phyloP scores from a whole-genome alignment of 1,140 invertebrate genomes.

The Cotesia chilonis region DNA sequence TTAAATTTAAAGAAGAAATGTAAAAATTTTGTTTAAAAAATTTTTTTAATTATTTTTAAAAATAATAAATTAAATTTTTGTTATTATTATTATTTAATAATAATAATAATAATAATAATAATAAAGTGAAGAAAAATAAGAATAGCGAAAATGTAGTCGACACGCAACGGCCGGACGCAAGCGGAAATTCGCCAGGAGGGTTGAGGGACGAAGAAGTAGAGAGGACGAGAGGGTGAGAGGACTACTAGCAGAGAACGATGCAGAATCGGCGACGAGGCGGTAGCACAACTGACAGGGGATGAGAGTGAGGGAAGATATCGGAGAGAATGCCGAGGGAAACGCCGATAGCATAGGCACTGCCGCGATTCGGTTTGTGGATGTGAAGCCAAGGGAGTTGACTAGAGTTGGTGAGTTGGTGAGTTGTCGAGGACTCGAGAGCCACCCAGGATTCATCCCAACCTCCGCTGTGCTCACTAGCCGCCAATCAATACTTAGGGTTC shows the following conservation, averaged over 20 bases:
- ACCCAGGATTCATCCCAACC: conserved; percentile 58
- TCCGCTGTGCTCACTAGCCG: neutral
- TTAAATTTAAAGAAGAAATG: no score
- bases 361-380: no score
- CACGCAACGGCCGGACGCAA: conserved; percentile 45
- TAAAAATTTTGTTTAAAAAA: no score
- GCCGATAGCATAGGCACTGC: no score
- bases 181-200: conserved; percentile 43
- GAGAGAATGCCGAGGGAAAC: no score
- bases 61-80: no score
- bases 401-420: no score
- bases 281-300: conserved; percentile 2
- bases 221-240: conserved; percentile 25
- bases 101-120: no score
- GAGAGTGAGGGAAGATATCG: neutral
- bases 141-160: conserved; percentile 33
- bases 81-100: no score
- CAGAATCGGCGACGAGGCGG: conserved; percentile 39
- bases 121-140: conserved; percentile 36
- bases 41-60: no score
- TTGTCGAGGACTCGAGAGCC: conserved; percentile 40
- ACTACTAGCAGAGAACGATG: conserved; percentile 32
- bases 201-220: conserved; percentile 40
- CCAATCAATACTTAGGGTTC: conserved; percentile 67
- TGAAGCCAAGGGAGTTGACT: no score